phyloP scores from a whole-genome alignment of 1,140 invertebrate species.

The Papilio aristodemus region DNA sequence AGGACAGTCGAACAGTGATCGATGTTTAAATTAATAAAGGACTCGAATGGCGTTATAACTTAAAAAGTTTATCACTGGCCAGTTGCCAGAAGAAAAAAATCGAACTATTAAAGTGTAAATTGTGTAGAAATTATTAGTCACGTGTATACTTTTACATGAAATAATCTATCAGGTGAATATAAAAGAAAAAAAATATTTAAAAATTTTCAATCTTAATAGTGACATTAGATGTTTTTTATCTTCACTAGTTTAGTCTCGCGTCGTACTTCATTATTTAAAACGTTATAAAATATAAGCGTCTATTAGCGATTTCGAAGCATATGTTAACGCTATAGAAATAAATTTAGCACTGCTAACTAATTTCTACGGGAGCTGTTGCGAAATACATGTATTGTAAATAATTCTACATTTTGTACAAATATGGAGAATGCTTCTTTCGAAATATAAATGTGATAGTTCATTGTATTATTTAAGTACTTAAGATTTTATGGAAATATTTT shows the following conservation, averaged over 20 bases:
- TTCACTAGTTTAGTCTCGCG: conserved; percentile 59
- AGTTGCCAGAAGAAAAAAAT: background rate
- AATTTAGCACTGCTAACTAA: conserved; percentile 27
- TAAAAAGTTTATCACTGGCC: conserved; percentile 1
- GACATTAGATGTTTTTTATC: conserved; percentile 58
- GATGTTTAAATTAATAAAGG: background rate
- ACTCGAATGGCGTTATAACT: conserved; percentile 17
- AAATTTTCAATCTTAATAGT: conserved; percentile 48
- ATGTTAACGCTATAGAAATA: background rate
- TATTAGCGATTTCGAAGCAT: conserved; percentile 33
- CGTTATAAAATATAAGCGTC: conserved; percentile 51
- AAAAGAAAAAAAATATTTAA: conserved; percentile 8
- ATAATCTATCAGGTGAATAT: conserved; percentile 34
- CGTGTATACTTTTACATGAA: conserved; percentile 10
- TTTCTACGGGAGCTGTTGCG: background rate
- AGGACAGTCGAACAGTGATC: conserved; percentile 24
- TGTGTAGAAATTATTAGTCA: conserved; percentile 1
- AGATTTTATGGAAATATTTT: conserved; percentile 73
- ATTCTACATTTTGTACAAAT: conserved; percentile 62
- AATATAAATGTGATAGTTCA: conserved; percentile 78
- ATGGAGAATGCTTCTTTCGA: conserved; percentile 67
- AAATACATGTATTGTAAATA: conserved; percentile 26
- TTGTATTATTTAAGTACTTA: conserved; percentile 78
- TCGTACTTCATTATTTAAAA: conserved; percentile 61
- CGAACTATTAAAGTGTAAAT: conserved; percentile 11